Conservation (phyloP, 53 echinoderm and acorn worm species). For the Antedon mediterranea region DNA sequence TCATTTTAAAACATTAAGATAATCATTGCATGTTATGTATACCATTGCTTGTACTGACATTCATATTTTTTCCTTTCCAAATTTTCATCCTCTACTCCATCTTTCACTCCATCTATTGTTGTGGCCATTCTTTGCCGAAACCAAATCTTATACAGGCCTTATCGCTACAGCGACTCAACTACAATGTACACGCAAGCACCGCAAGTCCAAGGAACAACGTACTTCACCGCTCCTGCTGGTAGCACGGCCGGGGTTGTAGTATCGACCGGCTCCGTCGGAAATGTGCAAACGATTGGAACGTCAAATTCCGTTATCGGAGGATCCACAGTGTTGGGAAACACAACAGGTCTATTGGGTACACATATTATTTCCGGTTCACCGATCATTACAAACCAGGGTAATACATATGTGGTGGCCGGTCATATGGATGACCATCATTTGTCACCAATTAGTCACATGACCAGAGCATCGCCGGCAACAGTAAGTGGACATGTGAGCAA, state of each 20-base stretch:
- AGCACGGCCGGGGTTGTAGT: constrained; percentile 28
- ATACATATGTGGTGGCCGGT: constrained; percentile 75
- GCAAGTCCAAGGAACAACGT: constrained; percentile 45
- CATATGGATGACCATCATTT: constrained; percentile 80
- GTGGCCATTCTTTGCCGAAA: not conserved
- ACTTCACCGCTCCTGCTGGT: constrained; percentile 62
- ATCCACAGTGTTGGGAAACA: constrained; percentile 36
- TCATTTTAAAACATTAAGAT: no score
- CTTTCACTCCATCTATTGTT: not conserved
- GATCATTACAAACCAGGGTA: constrained; percentile 78
- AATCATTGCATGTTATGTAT: not conserved
- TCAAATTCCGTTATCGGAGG: constrained; percentile 30
- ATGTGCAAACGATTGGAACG: constrained; percentile 41
- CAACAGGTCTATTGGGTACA: not conserved
- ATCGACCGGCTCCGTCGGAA: constrained; percentile 68
- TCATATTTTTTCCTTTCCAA: constrained; percentile 1
- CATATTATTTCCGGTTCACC: constrained; percentile 26
- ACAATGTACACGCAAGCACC: constrained; percentile 97
- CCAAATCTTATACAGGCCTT: constrained; percentile 13
- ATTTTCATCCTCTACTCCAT: not conserved
- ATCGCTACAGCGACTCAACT: constrained; percentile 97
- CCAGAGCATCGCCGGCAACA: constrained; percentile 94
- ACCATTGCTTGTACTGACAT: not conserved
- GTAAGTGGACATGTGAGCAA: constrained; percentile 45
- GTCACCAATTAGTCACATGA: constrained; percentile 80